phyloP scores from a whole-genome alignment of 2,113 vertebrate genomes.

The Halcyon malimbica region DNA sequence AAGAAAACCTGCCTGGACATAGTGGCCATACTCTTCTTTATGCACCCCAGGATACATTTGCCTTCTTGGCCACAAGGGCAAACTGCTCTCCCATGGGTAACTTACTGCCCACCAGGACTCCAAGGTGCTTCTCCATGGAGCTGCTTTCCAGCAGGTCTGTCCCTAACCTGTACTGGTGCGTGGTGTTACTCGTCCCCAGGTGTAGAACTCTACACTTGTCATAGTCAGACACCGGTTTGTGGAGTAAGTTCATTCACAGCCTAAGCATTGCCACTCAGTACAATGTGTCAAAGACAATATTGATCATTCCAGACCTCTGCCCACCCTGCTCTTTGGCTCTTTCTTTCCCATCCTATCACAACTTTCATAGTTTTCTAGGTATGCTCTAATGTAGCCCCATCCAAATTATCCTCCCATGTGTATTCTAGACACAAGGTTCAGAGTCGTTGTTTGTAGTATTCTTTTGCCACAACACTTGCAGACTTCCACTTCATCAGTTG shows the following conservation, averaged over 20 bases:
- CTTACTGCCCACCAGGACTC: too few relatives aligned
- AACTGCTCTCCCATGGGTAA: too few relatives aligned
- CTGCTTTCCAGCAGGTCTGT: too few relatives aligned
- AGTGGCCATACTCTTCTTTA: too few relatives aligned
- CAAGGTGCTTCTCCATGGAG: too few relatives aligned
- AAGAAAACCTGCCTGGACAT: too few relatives aligned
- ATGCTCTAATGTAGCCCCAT: background rate
- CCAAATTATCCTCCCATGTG: background rate
- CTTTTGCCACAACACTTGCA: background rate
- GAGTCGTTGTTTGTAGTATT: background rate
- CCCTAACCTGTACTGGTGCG: too few relatives aligned
- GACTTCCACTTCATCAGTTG: background rate
- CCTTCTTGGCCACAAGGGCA: too few relatives aligned
- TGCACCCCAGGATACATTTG: too few relatives aligned
- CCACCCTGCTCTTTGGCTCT: background rate
- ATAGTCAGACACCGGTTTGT: background rate
- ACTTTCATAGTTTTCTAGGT: background rate
- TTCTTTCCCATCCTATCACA: background rate
- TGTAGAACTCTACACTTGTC: too few relatives aligned
- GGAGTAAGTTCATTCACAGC: background rate
- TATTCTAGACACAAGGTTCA: background rate
- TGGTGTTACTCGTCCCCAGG: too few relatives aligned
- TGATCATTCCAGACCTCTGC: too few relatives aligned
- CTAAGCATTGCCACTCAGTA: background rate
- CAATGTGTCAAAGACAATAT: rapidly evolving